Percentiles rank a stretch among this genome's conserved stretches.
Conservation (phyloP, 2,888 invertebrate genomes). For the Lathronympha strigana region DNA sequence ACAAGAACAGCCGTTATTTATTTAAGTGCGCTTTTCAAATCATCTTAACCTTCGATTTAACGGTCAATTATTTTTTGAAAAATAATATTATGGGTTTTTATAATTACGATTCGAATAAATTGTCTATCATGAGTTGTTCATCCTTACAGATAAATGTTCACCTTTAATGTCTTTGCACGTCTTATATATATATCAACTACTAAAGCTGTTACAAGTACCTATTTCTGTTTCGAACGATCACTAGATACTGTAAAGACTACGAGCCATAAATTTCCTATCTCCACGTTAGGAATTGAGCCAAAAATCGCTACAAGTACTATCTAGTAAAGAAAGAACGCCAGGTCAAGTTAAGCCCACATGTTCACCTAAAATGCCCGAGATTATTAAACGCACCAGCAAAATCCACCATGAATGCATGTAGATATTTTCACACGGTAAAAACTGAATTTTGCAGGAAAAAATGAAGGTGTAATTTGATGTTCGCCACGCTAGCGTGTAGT, state of each 20-base stretch:
- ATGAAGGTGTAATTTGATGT: conserved; percentile 53
- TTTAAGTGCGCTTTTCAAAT: conserved; percentile 73
- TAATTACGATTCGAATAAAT: conserved; percentile 6
- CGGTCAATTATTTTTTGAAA: conserved; percentile 47
- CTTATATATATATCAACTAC: conserved; percentile 3
- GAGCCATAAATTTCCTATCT: conserved; percentile 25
- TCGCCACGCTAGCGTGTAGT: conserved; percentile 45
- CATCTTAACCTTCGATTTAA: conserved; percentile 64
- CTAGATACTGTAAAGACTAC: conserved; percentile 4
- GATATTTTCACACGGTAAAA: conserved; percentile 40
- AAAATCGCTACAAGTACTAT: conserved; percentile 27
- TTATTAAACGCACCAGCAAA: conserved; percentile 33
- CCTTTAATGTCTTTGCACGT: neutral
- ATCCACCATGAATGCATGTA: conserved; percentile 29
- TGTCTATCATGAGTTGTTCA: neutral
- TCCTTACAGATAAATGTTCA: neutral
- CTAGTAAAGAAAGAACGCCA: conserved; percentile 21
- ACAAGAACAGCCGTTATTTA: conserved; percentile 75
- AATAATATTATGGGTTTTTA: conserved; percentile 12
- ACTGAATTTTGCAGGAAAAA: conserved; percentile 49
- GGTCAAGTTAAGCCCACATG: conserved; percentile 9
- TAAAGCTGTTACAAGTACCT: neutral
- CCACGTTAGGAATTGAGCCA: conserved; percentile 31
- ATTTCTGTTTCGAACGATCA: conserved; percentile 27
- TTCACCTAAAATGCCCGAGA: conserved; percentile 28